A percentile compares a stretch with the other conserved stretches of the same genome.
phyloP scores from a whole-genome alignment of 2,113 vertebrate genomes.

The Platysteira castanea region DNA sequence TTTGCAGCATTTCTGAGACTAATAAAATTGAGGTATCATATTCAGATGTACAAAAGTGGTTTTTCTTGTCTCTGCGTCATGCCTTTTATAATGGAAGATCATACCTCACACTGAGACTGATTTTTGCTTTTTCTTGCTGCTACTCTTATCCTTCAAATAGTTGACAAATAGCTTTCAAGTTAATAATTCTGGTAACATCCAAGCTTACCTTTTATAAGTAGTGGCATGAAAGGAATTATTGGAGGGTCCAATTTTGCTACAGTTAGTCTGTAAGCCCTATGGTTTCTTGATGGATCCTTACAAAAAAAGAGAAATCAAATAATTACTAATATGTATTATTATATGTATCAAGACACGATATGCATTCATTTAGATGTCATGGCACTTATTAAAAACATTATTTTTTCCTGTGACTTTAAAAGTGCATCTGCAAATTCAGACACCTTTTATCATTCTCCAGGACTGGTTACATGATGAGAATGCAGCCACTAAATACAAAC shows the following conservation, averaged over 20 bases:
- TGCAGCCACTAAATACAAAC: not conserved
- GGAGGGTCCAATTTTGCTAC: slow-evolving; percentile 92
- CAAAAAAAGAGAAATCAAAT: slow-evolving; percentile 42
- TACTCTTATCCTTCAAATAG: not conserved
- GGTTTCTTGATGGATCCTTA: slow-evolving; percentile 97
- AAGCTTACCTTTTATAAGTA: slow-evolving; percentile 95
- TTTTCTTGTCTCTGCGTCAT: not conserved
- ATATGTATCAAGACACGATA: not conserved
- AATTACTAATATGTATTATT: not conserved
- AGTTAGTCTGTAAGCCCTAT: slow-evolving; percentile 91
- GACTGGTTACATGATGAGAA: not conserved
- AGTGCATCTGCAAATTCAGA: not conserved
- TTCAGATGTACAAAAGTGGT: slow-evolving; percentile 9
- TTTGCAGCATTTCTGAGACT: slow-evolving; percentile 55
- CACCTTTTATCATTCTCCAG: not conserved
- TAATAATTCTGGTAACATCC: slow-evolving; percentile 6
- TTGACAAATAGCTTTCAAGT: slow-evolving; percentile 32
- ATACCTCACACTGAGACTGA: not conserved
- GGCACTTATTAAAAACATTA: not conserved
- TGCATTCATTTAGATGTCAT: not conserved
- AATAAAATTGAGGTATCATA: slow-evolving; percentile 52
- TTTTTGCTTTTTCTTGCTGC: slow-evolving; percentile 15
- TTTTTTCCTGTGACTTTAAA: not conserved
- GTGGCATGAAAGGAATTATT: slow-evolving; percentile 97
- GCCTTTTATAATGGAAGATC: not conserved